Percentiles rank a stretch among this genome's conserved stretches.
Conservation (phyloP, 1,140 invertebrate species). For the Saccostrea echinata region DNA sequence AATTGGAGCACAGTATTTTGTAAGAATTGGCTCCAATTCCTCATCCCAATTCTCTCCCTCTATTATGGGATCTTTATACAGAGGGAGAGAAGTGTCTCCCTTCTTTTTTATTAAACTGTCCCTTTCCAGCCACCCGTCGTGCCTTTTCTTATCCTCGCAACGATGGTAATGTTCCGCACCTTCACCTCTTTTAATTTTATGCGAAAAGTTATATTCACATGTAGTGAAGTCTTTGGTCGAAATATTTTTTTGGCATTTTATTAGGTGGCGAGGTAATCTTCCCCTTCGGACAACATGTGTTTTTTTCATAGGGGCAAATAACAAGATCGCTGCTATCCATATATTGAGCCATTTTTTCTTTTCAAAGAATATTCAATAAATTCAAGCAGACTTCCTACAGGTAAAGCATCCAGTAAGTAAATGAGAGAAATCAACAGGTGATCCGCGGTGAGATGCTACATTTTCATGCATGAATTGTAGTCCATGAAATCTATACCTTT, state of each 20-base stretch:
- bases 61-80: background rate
- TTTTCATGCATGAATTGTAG: too few relatives aligned
- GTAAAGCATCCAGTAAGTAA: too few relatives aligned
- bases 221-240: background rate
- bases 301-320: background rate
- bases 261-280: background rate
- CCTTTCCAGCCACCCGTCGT: background rate
- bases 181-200: background rate
- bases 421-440: too few relatives aligned
- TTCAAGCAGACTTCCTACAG: too few relatives aligned
- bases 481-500: too few relatives aligned
- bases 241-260: background rate
- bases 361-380: too few relatives aligned
- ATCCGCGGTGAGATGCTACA: too few relatives aligned
- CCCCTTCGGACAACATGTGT: background rate
- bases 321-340: too few relatives aligned
- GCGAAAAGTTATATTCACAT: background rate
- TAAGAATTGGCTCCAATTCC: background rate
- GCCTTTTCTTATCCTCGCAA: background rate
- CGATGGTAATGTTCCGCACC: background rate
- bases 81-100: background rate
- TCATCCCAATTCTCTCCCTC: background rate
- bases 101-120: background rate
- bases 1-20: too few relatives aligned
- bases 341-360: too few relatives aligned